phyloP scores from a whole-genome alignment of 1,140 invertebrate species.

The Achatina immaculata region DNA sequence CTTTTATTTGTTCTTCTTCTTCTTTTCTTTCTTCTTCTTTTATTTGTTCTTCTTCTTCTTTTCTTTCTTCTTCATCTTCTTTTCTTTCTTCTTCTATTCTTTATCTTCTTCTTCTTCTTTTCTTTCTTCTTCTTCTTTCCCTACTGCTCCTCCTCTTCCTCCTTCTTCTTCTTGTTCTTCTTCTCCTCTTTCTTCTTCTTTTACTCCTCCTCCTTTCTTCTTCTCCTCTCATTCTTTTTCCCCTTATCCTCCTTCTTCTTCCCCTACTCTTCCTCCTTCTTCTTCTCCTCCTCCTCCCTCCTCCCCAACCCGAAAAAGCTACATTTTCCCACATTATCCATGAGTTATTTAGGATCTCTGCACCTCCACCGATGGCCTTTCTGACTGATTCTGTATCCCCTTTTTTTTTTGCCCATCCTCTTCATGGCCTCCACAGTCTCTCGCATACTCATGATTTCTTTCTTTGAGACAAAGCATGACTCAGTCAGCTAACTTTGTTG shows the following conservation, averaged over 20 bases:
- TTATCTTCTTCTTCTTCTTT: conserved; percentile 20
- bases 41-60: neutral
- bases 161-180: conserved; percentile 1
- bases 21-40: neutral
- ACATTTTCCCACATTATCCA: too few species aligned
- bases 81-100: neutral
- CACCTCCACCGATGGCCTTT: too few species aligned
- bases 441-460: too few species aligned
- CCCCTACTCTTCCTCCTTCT: conserved; percentile 6
- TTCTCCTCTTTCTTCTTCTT: conserved; percentile 3
- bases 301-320: too few species aligned
- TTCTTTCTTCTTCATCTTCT: neutral
- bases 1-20: neutral
- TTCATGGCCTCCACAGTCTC: too few species aligned
- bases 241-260: conserved; percentile 5
- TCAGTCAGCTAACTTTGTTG: too few species aligned
- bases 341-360: too few species aligned
- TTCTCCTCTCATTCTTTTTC: neutral
- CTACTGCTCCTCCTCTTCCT: neutral
- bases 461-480: too few species aligned
- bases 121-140: conserved; percentile 11
- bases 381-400: too few species aligned
- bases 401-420: too few species aligned
- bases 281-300: conserved; percentile 14
- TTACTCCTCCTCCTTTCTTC: neutral